These are phyloP conservation scores for Tenodera sinensis DNA, from an alignment of 2,888 invertebrate genomes.

Conservation along the genomic window DNA sequence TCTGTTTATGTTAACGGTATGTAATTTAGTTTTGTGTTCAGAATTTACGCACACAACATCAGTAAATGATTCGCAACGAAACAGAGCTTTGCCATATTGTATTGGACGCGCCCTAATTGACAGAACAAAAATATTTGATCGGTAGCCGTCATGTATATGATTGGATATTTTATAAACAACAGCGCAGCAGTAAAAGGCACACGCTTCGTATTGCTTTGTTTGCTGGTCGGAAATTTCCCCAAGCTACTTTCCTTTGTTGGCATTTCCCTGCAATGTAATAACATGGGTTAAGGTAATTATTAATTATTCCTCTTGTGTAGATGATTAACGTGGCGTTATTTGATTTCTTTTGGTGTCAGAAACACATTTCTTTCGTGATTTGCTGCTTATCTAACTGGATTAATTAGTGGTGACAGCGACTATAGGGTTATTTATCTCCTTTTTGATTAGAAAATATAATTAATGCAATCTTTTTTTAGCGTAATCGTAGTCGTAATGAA, in stretches of 20 bases:
- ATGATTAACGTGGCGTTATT: neutral
- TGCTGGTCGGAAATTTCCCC: neutral
- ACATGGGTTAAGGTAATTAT: neutral
- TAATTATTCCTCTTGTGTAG: neutral
- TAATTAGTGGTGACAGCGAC: neutral
- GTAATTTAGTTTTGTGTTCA: too few species aligned
- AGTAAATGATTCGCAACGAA: too few species aligned
- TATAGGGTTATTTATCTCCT: too few species aligned
- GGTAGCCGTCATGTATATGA: neutral
- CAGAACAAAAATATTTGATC: neutral
- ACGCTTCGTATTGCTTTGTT: neutral
- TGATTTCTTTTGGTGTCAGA: neutral
- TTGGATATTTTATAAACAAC: neutral
- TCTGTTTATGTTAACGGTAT: too few species aligned
- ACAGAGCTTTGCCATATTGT: too few species aligned
- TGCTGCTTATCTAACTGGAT: neutral
- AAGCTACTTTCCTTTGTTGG: neutral
- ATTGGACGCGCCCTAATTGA: neutral
- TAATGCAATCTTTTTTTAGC: too few species aligned
- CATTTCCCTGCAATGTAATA: neutral
- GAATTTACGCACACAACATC: too few species aligned
- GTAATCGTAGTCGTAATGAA: too few species aligned
- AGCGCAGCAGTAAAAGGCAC: neutral
- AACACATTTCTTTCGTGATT: neutral
- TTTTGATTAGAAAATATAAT: too few species aligned